Evolutionary conservation across 2,113 vertebrate genomes (phyloP), one percentile per base, ranked within the genome.

Genomic region (Chloropsis cyanopogon): DNA sequence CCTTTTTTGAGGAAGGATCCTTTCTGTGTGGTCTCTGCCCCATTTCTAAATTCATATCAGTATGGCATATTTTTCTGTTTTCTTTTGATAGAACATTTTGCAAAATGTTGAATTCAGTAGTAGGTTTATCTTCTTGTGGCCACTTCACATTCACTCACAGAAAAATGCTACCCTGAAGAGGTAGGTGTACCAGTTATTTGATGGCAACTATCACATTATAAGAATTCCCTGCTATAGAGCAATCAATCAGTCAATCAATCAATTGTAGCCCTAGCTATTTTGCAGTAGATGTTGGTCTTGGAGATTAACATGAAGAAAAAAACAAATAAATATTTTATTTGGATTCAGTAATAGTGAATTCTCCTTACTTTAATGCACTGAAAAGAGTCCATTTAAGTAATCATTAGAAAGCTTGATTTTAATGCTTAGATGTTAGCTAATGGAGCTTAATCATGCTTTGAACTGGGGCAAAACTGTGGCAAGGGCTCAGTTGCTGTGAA

Each of bases 361-460:
- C 77, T 64, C 56, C 73, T 86, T 64, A 76, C 47, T 80, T 89
- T 84, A 93, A 92, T 95, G 80, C 82, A n/a, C 66, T 49, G 80
- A 66, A 87, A 41, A 94, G 80, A 79, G 80, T 90, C 73, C 76
- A 78, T 93, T 88, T 92, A 95, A 96, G 92, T 92, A 84, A 95
- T 80, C 86, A 88, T 96, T 93, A 85, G 49, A 85, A 87, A 94
- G 87, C 94, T 95, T 77, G 82, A 93, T 94, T 94, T 92, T 95
- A 96, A 81, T 95, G 75, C 96, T 93, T 86, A 35, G 80, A 81
- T 80, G 88, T 96, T 91, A 96, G 95, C 95, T 94, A 95, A 96
- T 95, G 94, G 97, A 90, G 88, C 87, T 95, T 88, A 97, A 95
- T 95, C 88, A 70, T 87, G 72, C 77, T 95, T 92, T 95, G 92